A percentile compares a stretch with the other conserved stretches of the same genome.
These are phyloP conservation scores for Polyergus mexicanus DNA, from an alignment of 1,140 invertebrate species.

Conservation along the genomic window DNA sequence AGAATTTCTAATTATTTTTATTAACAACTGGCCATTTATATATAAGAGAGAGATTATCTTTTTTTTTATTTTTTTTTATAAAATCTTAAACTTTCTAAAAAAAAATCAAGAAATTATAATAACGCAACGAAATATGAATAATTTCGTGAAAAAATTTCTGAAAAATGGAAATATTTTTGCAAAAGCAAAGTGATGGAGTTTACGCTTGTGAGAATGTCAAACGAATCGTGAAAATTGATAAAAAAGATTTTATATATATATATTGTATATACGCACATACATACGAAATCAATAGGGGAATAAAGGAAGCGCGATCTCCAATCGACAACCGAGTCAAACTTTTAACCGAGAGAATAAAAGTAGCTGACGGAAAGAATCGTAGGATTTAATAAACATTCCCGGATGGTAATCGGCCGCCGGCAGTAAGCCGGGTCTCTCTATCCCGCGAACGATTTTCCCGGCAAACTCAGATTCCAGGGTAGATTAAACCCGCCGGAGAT, in stretches of 20 bases:
- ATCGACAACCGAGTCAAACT: conserved; percentile 51
- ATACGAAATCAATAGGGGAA: conserved; percentile 1
- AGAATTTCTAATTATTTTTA: neutral
- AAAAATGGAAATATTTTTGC: neutral
- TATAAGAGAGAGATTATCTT: neutral
- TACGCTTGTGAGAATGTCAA: conserved; percentile 14
- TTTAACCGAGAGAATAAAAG: conserved; percentile 58
- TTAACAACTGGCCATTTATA: neutral
- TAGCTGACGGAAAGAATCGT: conserved; percentile 70
- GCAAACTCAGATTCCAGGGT: conserved; percentile 73
- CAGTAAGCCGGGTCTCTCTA: conserved; percentile 63
- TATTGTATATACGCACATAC: conserved; percentile 9
- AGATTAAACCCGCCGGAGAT: conserved; percentile 74
- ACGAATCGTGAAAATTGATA: conserved; percentile 31
- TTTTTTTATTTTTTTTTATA: neutral
- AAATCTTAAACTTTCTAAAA: neutral
- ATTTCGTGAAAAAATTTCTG: neutral
- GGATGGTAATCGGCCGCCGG: conserved; percentile 72
- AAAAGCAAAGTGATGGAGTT: neutral
- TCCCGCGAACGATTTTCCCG: conserved; percentile 64
- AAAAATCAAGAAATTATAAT: neutral
- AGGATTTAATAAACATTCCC: conserved; percentile 76
- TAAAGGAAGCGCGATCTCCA: neutral
- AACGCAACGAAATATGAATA: neutral
- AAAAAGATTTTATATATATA: conserved; percentile 14